Base-by-base conservation (phyloP, 2,797 vertebrate genomes). In the Sebastes minor region DNA sequence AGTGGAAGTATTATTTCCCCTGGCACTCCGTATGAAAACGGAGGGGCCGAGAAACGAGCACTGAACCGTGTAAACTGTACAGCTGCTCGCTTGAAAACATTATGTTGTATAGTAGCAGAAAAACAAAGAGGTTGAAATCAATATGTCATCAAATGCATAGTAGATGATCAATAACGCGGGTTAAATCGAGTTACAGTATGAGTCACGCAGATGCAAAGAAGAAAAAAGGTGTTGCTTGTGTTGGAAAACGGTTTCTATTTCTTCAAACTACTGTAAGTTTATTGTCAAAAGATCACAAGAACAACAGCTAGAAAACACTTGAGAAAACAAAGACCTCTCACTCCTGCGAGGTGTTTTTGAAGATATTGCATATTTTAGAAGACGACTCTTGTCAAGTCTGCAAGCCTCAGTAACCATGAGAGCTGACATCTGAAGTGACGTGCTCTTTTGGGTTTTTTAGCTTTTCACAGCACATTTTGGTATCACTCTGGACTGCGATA, bases 381-480 rank as follows among this genome's bases (percentile, higher is more conserved):
- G 85, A 80, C 53, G 69, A 27, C 30, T 86, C 63, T 75, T 20
- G 49, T 52, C 76, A 78, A 59, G 72, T 88, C 82, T 87, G 23
- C 18, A 8, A 65, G 53, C 69, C 55, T 77, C 73, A 84, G 70
- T 78, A 85, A 81, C 71, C 75, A 84, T 85, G 76, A 86, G 80
- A 87, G 81, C 63, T 90, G 88, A 89, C 84, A 88, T 90, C 88
- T 93, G 81, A 90, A 91, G 82, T 92, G 88, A 90, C 88, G 86
- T 80, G 73, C 76, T 89, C 71, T 77, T 92, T 80, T 90, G 89
- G 83, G 92, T 94, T 46, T 94, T 46, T 90, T 86, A 89, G 86
- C 88, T 91, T 88, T 81, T 84, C 79, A 74, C 90, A 89, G 90
- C 91, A 93, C 87, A 90, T 91, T 92, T 90, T 83, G 84, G 75